phyloP scores from a whole-genome alignment of 2,113 vertebrate genomes.

The Turnix velox region DNA sequence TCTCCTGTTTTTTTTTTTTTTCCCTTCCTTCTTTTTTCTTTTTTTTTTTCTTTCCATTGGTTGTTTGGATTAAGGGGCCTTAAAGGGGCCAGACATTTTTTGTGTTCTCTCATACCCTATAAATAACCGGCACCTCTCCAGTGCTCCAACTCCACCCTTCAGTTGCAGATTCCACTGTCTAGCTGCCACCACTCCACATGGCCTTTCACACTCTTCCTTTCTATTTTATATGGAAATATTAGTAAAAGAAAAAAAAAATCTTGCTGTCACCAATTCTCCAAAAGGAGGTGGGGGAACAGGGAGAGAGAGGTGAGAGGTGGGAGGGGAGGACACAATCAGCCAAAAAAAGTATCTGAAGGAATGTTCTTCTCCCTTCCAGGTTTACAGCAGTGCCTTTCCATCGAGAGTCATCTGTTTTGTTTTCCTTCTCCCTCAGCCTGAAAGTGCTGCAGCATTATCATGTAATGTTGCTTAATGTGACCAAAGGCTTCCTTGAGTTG shows the following conservation, averaged over 20 bases:
- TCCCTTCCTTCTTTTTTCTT: neutral
- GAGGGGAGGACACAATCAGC: constrained; percentile 4
- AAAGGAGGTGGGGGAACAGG: neutral
- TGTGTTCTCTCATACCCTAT: constrained; percentile 65
- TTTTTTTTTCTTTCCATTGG: neutral
- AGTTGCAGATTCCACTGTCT: constrained; percentile 61
- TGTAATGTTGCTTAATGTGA: constrained; percentile 52
- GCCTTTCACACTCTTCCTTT: constrained; percentile 63
- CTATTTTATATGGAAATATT: constrained; percentile 52
- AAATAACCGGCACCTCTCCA: constrained; percentile 66
- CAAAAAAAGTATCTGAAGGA: constrained; percentile 47
- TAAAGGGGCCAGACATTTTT: constrained; percentile 64
- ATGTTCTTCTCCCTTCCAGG: constrained; percentile 57
- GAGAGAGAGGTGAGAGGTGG: constrained; percentile 28
- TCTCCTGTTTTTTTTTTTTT: neutral
- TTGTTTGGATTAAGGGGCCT: constrained; percentile 66
- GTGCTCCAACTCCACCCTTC: constrained; percentile 55
- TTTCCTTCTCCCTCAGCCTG: constrained; percentile 50
- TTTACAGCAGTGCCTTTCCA: constrained; percentile 62
- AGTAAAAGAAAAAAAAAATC: neutral
- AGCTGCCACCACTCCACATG: constrained; percentile 15
- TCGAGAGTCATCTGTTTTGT: constrained; percentile 62
- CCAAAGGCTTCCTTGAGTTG: neutral
- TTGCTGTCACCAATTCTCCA: constrained; percentile 27
- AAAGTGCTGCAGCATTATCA: constrained; percentile 49